Base-by-base conservation (phyloP, 2,888 invertebrate species). In the Nemotelus nigrinus region DNA sequence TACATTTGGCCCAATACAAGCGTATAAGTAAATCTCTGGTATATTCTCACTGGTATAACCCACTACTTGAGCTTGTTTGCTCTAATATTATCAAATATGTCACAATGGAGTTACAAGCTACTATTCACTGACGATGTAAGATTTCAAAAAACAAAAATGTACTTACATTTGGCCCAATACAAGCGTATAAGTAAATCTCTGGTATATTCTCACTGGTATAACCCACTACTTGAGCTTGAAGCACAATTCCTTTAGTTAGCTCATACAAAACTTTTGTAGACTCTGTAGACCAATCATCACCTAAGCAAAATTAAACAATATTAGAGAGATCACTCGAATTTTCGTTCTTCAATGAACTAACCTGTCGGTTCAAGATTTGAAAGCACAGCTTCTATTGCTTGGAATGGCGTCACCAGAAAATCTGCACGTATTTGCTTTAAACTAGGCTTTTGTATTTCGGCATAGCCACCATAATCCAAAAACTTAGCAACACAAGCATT, bases 391-490 rank as follows among this genome's bases (percentile, higher is more conserved):
- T 99, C 99, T 70, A 96, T 94, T 78, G 98, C 96, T 91, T 99
- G 98, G 91, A 99, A 99, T 76, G 99, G 99, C 86, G 98, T 89
- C 78, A 93, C 90, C 91, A 98, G 93, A 87, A 97, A 98, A 88
- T 99, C 98, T 76, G 93, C 93, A 83, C 97, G 91, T 82, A 99
- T 97, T 89, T 98, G 97, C 85, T 96, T 92, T 84, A 99, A 91
- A 81, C 92, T 90, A 77, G 91, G 89, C 82, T 93, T 93, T 82
- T 92, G 91, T 77, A 97, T 90, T 78, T 91, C 91, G 84, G 93
- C 91, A 87, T 94, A 99, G 72, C 99, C 99, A 70, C 99, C 99
- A 84, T 96, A 96, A 89, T 99, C 99, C 72, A 99, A 92, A 86
- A 96, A 93, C 87, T 94, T 94, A 77, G 98, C 93, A 81, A 96